These are phyloP conservation scores for Antheraea pernyi DNA, from an alignment of 1,140 invertebrate genomes.

Conservation along the genomic window DNA sequence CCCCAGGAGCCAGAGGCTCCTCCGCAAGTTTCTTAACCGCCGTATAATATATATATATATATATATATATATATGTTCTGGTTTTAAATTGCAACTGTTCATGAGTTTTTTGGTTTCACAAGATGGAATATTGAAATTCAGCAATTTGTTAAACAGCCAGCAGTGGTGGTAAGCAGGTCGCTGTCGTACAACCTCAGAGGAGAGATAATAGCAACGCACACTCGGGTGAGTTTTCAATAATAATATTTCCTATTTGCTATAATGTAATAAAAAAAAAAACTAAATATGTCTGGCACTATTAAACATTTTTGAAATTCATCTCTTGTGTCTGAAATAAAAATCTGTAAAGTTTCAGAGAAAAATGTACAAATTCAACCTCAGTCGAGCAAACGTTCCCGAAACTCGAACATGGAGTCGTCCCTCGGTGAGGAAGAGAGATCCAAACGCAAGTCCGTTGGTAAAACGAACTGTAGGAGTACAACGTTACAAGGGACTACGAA, in stretches of 20 bases:
- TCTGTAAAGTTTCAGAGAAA: slow-evolving; percentile 4
- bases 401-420: neutral
- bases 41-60: no score
- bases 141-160: slow-evolving; percentile 23
- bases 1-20: no score
- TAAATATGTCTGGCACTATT: no score
- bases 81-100: no score
- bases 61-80: no score
- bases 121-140: neutral
- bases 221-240: slow-evolving; percentile 32
- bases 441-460: slow-evolving; percentile 15
- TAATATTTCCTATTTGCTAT: neutral
- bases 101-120: neutral
- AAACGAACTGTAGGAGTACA: slow-evolving; percentile 10
- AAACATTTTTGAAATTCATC: no score
- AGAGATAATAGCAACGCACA: slow-evolving; percentile 39
- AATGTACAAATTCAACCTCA: neutral
- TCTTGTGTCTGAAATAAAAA: no score
- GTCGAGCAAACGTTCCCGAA: slow-evolving; percentile 15
- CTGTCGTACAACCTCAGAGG: slow-evolving; percentile 62
- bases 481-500: slow-evolving; percentile 36
- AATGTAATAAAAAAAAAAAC: neutral
- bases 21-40: no score
- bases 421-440: slow-evolving; percentile 13
- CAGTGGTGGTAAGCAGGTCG: slow-evolving; percentile 58